phyloP scores from a whole-genome alignment of 2,113 vertebrate genomes.

The Anolis carolinensis region DNA sequence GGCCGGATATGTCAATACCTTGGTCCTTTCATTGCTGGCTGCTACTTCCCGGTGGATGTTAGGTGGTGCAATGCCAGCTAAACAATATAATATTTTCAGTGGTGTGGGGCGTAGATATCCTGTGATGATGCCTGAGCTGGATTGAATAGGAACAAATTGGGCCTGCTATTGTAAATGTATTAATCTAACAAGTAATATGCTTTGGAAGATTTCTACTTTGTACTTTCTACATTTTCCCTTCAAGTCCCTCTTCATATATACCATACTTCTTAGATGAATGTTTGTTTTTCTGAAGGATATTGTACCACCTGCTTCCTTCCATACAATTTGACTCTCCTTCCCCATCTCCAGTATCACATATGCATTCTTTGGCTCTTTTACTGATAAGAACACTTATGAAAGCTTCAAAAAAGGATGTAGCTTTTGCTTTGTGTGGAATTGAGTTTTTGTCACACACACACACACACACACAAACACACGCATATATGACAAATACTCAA shows the following conservation, averaged over 20 bases:
- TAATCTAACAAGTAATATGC: not conserved
- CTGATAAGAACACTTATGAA: not conserved
- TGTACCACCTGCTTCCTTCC: no score
- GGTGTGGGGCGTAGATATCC: no score
- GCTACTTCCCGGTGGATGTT: no score
- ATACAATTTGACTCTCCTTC: not conserved
- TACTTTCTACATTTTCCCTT: not conserved
- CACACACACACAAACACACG: no score
- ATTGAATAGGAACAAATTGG: not conserved
- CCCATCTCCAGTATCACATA: not conserved
- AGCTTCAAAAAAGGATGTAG: not conserved
- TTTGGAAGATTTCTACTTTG: no score
- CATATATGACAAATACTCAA: no score
- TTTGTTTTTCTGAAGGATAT: not conserved
- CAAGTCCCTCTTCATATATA: not conserved
- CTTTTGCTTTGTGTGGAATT: conserved; percentile 17
- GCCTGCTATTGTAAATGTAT: not conserved
- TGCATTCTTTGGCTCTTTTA: not conserved
- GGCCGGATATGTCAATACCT: no score
- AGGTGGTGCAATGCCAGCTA: no score
- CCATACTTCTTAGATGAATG: not conserved
- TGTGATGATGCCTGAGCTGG: not conserved
- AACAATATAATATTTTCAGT: no score
- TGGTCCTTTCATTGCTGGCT: no score
- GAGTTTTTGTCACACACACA: conserved; percentile 18